Evolutionary conservation across 2,113 vertebrate species (phyloP).

Genomic region (Ameiurus melas): DNA sequence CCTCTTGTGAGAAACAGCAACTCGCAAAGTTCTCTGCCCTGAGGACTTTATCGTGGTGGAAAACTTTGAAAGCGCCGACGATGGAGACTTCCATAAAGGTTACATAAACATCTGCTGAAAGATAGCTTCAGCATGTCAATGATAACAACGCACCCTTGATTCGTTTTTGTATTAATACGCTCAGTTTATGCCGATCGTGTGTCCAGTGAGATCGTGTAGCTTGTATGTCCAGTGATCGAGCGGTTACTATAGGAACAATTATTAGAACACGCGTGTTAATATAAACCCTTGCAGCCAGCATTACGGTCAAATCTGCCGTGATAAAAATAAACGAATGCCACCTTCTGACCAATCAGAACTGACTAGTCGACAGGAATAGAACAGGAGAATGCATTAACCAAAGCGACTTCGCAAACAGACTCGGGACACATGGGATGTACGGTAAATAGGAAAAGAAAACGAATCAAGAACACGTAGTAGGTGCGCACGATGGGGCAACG

Average conservation of each 20-base stretch:
- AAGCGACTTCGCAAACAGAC: not conserved
- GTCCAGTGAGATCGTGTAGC: too few relatives aligned
- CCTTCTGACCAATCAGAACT: not conserved
- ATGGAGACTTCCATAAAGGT: not conserved
- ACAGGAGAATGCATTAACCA: not conserved
- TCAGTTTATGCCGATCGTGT: not conserved
- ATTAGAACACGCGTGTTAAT: not conserved
- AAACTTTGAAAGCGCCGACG: not conserved
- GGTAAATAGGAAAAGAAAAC: not conserved
- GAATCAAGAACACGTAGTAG: not conserved
- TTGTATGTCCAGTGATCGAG: not conserved
- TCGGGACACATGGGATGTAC: too few relatives aligned
- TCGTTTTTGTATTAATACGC: not conserved
- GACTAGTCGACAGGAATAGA: not conserved
- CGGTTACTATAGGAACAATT: not conserved
- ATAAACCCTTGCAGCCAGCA: not conserved
- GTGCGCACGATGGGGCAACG: not conserved
- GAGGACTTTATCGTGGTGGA: not conserved
- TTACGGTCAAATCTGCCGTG: not conserved
- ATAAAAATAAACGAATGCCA: not conserved
- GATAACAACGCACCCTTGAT: not conserved
- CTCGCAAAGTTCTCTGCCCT: not conserved
- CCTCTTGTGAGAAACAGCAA: not conserved
- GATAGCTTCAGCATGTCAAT: not conserved
- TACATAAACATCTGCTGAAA: not conserved